These are phyloP conservation scores for Parochlus steinenii DNA, from an alignment of 2,888 invertebrate species.

Conservation along the genomic window DNA sequence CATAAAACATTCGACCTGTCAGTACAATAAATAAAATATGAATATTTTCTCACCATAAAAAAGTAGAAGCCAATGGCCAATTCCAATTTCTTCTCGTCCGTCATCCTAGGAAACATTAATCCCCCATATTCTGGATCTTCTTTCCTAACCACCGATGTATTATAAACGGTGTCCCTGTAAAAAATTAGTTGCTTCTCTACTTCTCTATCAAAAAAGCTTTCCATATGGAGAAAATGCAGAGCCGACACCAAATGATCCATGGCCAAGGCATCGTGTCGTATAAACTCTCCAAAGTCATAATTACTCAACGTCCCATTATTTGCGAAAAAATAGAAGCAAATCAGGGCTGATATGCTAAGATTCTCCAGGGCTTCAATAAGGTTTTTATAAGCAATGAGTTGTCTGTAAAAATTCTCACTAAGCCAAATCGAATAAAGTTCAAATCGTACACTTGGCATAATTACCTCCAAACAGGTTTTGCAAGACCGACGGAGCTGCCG, in stretches of 20 bases:
- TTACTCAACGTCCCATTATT: slow-evolving; percentile 22
- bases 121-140: not conserved
- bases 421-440: slow-evolving; percentile 4
- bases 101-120: not conserved
- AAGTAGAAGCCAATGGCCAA: not conserved
- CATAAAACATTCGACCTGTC: too few species aligned
- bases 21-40: too few species aligned
- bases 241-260: slow-evolving; percentile 28
- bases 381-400: slow-evolving; percentile 31
- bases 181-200: slow-evolving; percentile 1
- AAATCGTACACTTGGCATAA: not conserved
- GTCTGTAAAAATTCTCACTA: too few species aligned
- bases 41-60: too few species aligned
- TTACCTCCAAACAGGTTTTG: slow-evolving; percentile 6
- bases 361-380: slow-evolving; percentile 30
- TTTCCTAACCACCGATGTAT: not conserved
- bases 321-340: slow-evolving; percentile 29
- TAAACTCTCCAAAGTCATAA: slow-evolving; percentile 24
- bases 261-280: slow-evolving; percentile 26
- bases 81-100: not conserved
- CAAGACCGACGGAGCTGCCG: slow-evolving; percentile 4
- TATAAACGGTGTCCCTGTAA: not conserved
- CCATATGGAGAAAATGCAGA: slow-evolving; percentile 22
- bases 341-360: slow-evolving; percentile 28
- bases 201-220: slow-evolving; percentile 11